Conservation (phyloP, 1,140 invertebrate genomes). For the Elysia chlorotica region DNA sequence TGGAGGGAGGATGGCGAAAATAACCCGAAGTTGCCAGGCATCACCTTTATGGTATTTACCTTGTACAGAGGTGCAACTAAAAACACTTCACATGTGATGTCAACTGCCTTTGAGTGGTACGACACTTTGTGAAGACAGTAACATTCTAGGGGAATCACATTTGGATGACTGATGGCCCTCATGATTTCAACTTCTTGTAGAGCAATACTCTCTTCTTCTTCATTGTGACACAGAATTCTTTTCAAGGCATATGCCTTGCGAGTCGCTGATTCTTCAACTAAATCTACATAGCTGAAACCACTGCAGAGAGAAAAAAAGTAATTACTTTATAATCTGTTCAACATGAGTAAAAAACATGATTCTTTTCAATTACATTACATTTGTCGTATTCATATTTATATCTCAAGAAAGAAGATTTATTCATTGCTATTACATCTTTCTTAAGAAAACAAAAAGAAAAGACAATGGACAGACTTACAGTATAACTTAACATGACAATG, state of each 20-base stretch:
- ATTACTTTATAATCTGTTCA: not conserved
- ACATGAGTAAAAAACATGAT: not conserved
- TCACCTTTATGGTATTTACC: slow-evolving; percentile 66
- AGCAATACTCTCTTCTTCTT: slow-evolving; percentile 78
- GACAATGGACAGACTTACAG: too few relatives aligned
- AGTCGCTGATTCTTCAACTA: slow-evolving; percentile 76
- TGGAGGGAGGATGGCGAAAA: too few relatives aligned
- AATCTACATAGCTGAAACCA: slow-evolving; percentile 82
- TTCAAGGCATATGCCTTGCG: slow-evolving; percentile 80
- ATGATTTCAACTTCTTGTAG: slow-evolving; percentile 79
- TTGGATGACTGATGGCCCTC: slow-evolving; percentile 73
- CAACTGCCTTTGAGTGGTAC: slow-evolving; percentile 36
- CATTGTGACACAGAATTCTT: slow-evolving; percentile 78
- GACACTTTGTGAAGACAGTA: slow-evolving; percentile 65
- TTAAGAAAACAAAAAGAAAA: not conserved
- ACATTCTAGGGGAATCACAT: slow-evolving; percentile 79
- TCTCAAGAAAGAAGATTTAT: not conserved
- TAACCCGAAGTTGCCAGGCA: too few relatives aligned
- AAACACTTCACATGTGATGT: slow-evolving; percentile 71
- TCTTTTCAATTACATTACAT: not conserved
- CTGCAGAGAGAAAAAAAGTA: slow-evolving; percentile 64
- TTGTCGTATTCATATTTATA: not conserved
- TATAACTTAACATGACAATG: too few relatives aligned
- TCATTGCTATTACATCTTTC: not conserved
- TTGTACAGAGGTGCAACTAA: slow-evolving; percentile 80